Base-by-base conservation (phyloP, 2,113 vertebrate genomes). In the Dromas ardeola region DNA sequence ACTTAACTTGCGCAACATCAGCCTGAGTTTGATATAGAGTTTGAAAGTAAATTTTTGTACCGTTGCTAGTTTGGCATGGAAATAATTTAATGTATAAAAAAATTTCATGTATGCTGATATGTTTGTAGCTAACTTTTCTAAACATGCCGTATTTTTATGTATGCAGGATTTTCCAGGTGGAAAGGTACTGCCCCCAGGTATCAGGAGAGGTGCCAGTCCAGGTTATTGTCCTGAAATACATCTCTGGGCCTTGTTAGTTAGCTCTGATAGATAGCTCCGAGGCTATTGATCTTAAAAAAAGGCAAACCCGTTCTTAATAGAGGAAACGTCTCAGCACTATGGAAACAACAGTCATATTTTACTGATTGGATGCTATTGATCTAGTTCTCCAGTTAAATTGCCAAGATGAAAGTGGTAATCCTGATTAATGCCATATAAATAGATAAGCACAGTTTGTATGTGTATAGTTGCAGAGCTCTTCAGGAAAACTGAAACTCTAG, bases 391-490 rank as follows among this genome's bases (percentile, higher is more conserved):
- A 83, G 87, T 90, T 88, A 90, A 96, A 95, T 96, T 85, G 90
- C 81, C 69, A 47, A 52, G 87, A 95, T 96, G 93, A 92, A 97
- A 89, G 93, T 90, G 85, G 94, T 96, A 96, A 97, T 93, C 92
- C 92, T 79, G 94, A 93, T 92, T 94, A 97, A 95, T 97, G 96
- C 95, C 65, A 2, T 65, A 50, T 61, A 92, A 87, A 87, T 45
- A 93, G 92, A 90, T 81, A 79, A 95, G 83, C 81, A 52, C 34
- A 30, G 59, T 90, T 84, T 77, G 53, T 73, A 30, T 40, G 61
- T 86, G 49, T 63, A 4, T 50, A 18, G 62, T 36, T 90, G 72
- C 30, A 62, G 86, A 55, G 43, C 42, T 93, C 2, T 5, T 59
- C 21, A 61, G 81, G 50, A 81, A 59, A 62, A 56, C 25, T 34